phyloP scores from a whole-genome alignment of 1,140 invertebrate species.

The Xylocopa sonorina region DNA sequence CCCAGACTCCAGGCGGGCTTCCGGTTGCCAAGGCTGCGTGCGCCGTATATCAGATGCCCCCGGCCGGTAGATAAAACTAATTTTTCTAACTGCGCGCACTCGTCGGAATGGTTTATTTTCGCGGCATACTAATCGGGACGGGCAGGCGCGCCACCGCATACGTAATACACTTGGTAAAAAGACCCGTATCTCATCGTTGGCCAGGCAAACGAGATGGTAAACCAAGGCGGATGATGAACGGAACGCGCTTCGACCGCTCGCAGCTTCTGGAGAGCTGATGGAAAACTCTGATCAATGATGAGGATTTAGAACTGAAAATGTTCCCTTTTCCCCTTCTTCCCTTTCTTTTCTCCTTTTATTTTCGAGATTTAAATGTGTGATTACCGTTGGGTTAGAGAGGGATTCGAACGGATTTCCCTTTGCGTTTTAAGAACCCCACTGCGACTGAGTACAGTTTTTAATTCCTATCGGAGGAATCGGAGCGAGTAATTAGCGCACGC shows the following conservation, averaged over 20 bases:
- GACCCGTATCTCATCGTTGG: neutral
- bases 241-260: neutral
- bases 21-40: conserved; percentile 51
- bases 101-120: conserved; percentile 59
- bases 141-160: conserved; percentile 1
- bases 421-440: too few relatives aligned
- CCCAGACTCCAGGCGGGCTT: conserved; percentile 39
- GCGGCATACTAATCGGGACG: conserved; percentile 61
- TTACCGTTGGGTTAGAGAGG: neutral
- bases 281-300: neutral
- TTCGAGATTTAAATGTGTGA: neutral
- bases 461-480: too few relatives aligned
- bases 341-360: neutral
- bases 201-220: neutral
- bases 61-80: conserved; percentile 60
- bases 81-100: conserved; percentile 52
- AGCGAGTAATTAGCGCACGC: too few relatives aligned
- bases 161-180: neutral
- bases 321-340: neutral
- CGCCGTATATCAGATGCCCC: conserved; percentile 60
- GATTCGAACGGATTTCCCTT: too few relatives aligned
- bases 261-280: neutral
- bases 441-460: too few relatives aligned
- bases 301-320: too few relatives aligned
- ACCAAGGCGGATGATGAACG: neutral